Evolutionary conservation across 2,113 vertebrate species (phyloP).

Genomic region (Mesoclemmys tuberculata): DNA sequence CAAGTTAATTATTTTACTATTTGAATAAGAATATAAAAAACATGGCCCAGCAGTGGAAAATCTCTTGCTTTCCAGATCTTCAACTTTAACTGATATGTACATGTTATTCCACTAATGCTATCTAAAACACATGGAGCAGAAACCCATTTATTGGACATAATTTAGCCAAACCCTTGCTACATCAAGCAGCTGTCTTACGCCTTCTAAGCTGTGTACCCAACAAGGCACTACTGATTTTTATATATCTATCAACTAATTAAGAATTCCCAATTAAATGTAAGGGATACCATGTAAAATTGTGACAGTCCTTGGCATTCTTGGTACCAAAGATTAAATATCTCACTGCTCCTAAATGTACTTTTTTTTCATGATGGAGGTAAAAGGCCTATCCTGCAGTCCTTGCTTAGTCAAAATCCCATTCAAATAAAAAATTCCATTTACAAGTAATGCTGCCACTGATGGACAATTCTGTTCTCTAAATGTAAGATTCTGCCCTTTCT

Average conservation of each 20-base stretch:
- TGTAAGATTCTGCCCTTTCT: neutral
- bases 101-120: neutral
- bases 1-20: constrained; percentile 58
- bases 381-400: neutral
- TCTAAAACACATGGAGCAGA: neutral
- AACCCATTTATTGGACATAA: constrained; percentile 13
- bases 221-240: neutral
- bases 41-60: neutral
- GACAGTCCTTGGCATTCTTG: neutral
- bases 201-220: neutral
- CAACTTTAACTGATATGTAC: neutral
- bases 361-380: constrained; percentile 7
- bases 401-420: constrained; percentile 3
- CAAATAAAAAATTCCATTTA: neutral
- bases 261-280: constrained; percentile 34
- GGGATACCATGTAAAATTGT: neutral
- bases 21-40: constrained; percentile 68
- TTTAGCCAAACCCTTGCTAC: constrained; percentile 14
- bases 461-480: neutral
- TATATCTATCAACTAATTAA: neutral
- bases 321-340: neutral
- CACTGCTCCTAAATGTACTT: neutral
- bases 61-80: neutral
- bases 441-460: neutral
- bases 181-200: neutral